A percentile compares a stretch with the other conserved stretches of the same genome.
Conservation (phyloP, 2,888 invertebrate genomes). For the Rotaria socialis region DNA sequence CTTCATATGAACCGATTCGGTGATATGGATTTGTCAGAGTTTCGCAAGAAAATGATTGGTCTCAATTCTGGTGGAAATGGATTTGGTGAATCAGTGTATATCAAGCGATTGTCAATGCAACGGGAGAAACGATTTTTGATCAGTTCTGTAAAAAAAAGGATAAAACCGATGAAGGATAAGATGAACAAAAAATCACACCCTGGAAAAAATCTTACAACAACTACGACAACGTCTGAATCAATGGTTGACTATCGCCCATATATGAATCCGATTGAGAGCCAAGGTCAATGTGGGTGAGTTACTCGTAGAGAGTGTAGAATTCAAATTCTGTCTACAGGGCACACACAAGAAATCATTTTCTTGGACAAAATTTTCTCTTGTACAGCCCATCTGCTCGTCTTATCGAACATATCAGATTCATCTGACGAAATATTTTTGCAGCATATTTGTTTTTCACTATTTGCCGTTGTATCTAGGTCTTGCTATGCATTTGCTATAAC, state of each 20-base stretch:
- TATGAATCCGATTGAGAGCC: constrained; percentile 6
- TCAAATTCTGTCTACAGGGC: too few species aligned
- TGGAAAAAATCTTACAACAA: neutral
- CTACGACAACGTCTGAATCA: neutral
- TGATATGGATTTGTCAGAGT: constrained; percentile 9
- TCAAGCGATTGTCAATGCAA: neutral
- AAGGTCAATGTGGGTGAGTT: constrained; percentile 21
- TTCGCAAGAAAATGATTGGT: neutral
- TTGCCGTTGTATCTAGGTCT: neutral
- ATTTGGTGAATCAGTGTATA: neutral
- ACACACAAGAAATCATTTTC: too few species aligned
- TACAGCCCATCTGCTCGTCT: too few species aligned
- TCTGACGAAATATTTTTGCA: too few species aligned
- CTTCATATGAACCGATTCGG: neutral
- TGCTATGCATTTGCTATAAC: constrained; percentile 10
- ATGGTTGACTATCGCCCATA: neutral
- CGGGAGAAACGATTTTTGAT: constrained; percentile 1
- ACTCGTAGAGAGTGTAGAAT: too few species aligned
- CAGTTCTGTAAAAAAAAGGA: neutral
- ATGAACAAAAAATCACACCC: neutral
- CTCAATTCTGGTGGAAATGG: too few species aligned
- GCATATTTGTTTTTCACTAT: neutral
- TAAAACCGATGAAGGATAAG: neutral
- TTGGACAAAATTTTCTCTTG: too few species aligned
- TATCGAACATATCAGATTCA: too few species aligned